Evolutionary conservation across 2,888 invertebrate genomes (phyloP).

Genomic region (Drosophila histrio): DNA sequence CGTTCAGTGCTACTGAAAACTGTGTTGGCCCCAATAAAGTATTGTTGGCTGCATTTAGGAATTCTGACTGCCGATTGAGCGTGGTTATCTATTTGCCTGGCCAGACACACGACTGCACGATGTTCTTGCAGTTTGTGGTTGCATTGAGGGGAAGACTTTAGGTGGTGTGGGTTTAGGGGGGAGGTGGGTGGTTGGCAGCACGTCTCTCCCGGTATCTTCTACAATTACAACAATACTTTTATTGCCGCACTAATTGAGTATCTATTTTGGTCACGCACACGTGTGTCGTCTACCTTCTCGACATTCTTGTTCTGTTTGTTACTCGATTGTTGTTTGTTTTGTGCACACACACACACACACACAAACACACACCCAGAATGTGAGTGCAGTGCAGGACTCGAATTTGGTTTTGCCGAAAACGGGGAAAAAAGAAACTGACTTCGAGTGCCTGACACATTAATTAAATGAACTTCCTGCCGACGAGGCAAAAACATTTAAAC

Average conservation of each 20-base stretch:
- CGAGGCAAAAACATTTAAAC: not conserved
- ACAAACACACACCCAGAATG: slow-evolving; percentile 4
- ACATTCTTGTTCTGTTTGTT: slow-evolving; percentile 21
- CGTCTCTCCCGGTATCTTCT: slow-evolving; percentile 30
- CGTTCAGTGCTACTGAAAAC: not conserved
- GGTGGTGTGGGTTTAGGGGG: not conserved
- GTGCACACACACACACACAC: slow-evolving; percentile 10
- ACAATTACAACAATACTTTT: slow-evolving; percentile 68
- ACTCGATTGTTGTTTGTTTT: slow-evolving; percentile 22
- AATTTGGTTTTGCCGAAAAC: slow-evolving; percentile 10
- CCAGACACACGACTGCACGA: slow-evolving; percentile 62
- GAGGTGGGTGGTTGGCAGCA: not conserved
- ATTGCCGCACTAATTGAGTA: slow-evolving; percentile 75
- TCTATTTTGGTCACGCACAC: slow-evolving; percentile 73
- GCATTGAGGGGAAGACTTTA: not conserved
- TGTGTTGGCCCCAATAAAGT: slow-evolving; percentile 21
- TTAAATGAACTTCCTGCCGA: slow-evolving; percentile 51
- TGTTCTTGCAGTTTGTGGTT: slow-evolving; percentile 33
- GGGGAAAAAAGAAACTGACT: slow-evolving; percentile 3
- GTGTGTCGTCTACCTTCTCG: slow-evolving; percentile 24
- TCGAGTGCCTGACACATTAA: slow-evolving; percentile 49
- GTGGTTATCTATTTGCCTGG: slow-evolving; percentile 46
- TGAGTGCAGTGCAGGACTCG: slow-evolving; percentile 30
- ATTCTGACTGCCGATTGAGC: not conserved
- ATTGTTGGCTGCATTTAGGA: slow-evolving; percentile 20